Conservation (phyloP, 2,888 invertebrate species). For the Caenorhabditis panamensis region DNA sequence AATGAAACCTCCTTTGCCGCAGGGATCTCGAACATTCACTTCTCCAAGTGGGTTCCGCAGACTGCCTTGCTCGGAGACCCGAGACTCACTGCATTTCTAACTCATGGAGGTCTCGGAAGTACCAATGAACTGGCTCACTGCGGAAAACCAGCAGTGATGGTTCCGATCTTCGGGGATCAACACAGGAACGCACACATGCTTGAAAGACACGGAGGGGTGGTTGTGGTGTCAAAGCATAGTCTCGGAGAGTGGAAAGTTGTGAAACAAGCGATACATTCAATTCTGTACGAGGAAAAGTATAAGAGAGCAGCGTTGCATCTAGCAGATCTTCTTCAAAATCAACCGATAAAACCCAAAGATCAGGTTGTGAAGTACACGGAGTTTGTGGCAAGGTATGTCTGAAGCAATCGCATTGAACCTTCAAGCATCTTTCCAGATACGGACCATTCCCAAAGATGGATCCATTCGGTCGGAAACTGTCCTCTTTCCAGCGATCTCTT, state of each 20-base stretch:
- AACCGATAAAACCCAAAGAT: constrained; percentile 44
- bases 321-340: constrained; percentile 29
- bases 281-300: constrained; percentile 25
- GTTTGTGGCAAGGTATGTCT: constrained; percentile 34
- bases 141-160: too few relatives aligned
- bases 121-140: too few relatives aligned
- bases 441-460: constrained; percentile 51
- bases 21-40: constrained; percentile 38
- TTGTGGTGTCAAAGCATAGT: constrained; percentile 27
- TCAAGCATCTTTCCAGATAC: constrained; percentile 8
- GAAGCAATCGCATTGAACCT: neutral
- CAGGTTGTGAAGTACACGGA: constrained; percentile 39
- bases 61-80: constrained; percentile 49
- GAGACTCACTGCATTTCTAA: constrained; percentile 41
- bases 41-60: constrained; percentile 60
- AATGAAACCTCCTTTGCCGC: constrained; percentile 29
- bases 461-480: constrained; percentile 34
- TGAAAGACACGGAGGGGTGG: constrained; percentile 40
- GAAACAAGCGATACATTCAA: constrained; percentile 10
- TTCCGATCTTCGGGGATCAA: constrained; percentile 54
- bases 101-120: too few relatives aligned
- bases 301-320: constrained; percentile 29
- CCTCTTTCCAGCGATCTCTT: constrained; percentile 35
- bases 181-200: constrained; percentile 54
- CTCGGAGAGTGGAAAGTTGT: constrained; percentile 21